These are phyloP conservation scores for Ictidomys tridecemlineatus DNA, from an alignment of 2,113 vertebrate species.

Conservation along the genomic window DNA sequence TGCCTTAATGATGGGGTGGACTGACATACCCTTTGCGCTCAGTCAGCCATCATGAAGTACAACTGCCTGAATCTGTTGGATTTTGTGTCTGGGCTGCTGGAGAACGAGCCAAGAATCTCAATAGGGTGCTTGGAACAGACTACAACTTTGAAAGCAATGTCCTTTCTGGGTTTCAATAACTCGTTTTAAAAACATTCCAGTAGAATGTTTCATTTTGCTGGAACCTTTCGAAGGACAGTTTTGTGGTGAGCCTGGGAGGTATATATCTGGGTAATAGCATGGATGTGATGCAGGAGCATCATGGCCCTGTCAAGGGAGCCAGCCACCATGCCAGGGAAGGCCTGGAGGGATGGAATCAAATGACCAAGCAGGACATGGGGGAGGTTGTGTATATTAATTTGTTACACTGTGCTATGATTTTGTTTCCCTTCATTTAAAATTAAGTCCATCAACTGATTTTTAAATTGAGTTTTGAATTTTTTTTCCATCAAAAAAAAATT, in stretches of 20 bases:
- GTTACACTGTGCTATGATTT: neutral
- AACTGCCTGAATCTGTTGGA: neutral
- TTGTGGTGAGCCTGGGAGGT: constrained; percentile 63
- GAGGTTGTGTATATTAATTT: constrained; percentile 35
- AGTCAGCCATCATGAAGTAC: neutral
- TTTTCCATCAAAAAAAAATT: neutral
- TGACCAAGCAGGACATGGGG: neutral
- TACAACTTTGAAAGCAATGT: constrained; percentile 64
- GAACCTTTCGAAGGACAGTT: constrained; percentile 53
- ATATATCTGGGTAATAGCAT: constrained; percentile 60
- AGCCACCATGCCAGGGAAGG: neutral
- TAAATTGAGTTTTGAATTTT: neutral
- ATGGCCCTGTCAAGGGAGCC: neutral
- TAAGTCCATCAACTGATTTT: constrained; percentile 26
- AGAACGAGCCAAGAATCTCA: constrained; percentile 59
- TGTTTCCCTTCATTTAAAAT: constrained; percentile 55
- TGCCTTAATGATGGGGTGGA: constrained; percentile 29
- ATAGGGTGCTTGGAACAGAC: constrained; percentile 59
- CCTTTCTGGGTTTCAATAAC: constrained; percentile 64
- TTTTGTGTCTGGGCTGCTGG: constrained; percentile 42
- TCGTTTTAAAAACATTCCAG: constrained; percentile 58
- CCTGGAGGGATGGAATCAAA: constrained; percentile 43
- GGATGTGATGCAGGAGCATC: neutral
- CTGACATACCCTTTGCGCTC: neutral
- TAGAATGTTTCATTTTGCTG: constrained; percentile 65